Evolutionary conservation across 2,888 invertebrate genomes (phyloP).

Genomic region (Acrobasis repandana): DNA sequence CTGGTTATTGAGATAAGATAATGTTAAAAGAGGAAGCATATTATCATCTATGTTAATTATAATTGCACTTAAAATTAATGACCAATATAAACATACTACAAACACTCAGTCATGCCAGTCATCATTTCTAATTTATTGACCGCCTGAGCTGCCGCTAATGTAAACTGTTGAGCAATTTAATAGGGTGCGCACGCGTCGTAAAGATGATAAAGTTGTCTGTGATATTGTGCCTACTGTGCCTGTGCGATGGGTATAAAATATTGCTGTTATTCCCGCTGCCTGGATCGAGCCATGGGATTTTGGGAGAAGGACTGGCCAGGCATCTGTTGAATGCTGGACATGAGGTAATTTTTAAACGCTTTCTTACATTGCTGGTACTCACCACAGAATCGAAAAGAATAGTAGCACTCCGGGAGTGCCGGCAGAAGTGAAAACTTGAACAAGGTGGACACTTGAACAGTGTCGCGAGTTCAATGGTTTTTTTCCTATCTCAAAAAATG

Average conservation of each 20-base stretch:
- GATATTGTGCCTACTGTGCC: constrained; percentile 7
- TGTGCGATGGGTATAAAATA: constrained; percentile 35
- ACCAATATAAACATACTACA: neutral
- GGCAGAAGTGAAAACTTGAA: too few species aligned
- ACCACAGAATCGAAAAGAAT: too few species aligned
- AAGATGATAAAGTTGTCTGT: neutral
- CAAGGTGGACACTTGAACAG: too few species aligned
- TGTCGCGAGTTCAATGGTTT: too few species aligned
- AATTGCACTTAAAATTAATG: too few species aligned
- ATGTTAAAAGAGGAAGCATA: too few species aligned
- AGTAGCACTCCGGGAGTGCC: too few species aligned
- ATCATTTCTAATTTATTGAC: neutral
- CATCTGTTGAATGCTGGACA: constrained; percentile 48
- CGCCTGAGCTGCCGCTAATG: neutral
- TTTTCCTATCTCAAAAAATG: too few species aligned
- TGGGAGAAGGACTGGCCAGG: constrained; percentile 48
- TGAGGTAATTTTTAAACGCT: constrained; percentile 38
- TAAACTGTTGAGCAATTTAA: neutral
- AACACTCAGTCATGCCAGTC: neutral
- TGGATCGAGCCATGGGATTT: constrained; percentile 45
- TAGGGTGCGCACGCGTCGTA: neutral
- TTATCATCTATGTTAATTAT: too few species aligned
- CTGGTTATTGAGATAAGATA: too few species aligned
- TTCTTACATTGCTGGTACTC: too few species aligned
- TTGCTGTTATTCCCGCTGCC: constrained; percentile 46